These are phyloP conservation scores for Hydroisotoma schaefferi DNA, from an alignment of 2,888 invertebrate genomes.

Conservation along the genomic window DNA sequence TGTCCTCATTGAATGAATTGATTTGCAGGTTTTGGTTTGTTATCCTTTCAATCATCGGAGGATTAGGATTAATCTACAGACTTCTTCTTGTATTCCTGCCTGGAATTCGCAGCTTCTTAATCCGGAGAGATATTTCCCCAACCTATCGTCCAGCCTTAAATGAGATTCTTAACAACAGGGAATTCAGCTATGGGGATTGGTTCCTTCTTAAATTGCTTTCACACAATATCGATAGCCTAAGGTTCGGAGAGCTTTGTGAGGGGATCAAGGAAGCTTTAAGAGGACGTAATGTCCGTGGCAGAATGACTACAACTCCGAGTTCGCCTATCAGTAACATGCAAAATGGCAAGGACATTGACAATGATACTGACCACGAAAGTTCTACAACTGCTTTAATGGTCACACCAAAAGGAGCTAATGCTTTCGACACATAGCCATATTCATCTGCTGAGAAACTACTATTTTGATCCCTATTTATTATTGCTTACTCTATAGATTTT, in stretches of 20 bases:
- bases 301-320: slow-evolving; percentile 17
- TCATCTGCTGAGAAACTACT: too few relatives aligned
- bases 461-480: too few relatives aligned
- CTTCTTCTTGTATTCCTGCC: slow-evolving; percentile 33
- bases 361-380: slow-evolving; percentile 6
- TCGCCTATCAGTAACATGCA: slow-evolving; percentile 31
- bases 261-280: slow-evolving; percentile 23
- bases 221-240: slow-evolving; percentile 33
- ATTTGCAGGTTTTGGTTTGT: slow-evolving; percentile 50
- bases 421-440: too few relatives aligned
- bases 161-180: slow-evolving; percentile 8
- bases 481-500: too few relatives aligned
- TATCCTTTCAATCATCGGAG: slow-evolving; percentile 47
- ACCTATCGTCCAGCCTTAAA: slow-evolving; percentile 9
- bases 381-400: too few relatives aligned
- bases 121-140: slow-evolving; percentile 24
- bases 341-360: slow-evolving; percentile 22
- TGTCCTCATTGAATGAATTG: too few relatives aligned
- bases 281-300: slow-evolving; percentile 15
- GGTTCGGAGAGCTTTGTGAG: slow-evolving; percentile 37
- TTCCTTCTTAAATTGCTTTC: slow-evolving; percentile 44
- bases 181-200: slow-evolving; percentile 44
- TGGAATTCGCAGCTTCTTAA: slow-evolving; percentile 29
- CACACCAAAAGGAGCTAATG: too few relatives aligned
- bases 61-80: slow-evolving; percentile 48